These are phyloP conservation scores for Lucifuga dentata DNA, from an alignment of 2,113 vertebrate genomes.

Conservation along the genomic window DNA sequence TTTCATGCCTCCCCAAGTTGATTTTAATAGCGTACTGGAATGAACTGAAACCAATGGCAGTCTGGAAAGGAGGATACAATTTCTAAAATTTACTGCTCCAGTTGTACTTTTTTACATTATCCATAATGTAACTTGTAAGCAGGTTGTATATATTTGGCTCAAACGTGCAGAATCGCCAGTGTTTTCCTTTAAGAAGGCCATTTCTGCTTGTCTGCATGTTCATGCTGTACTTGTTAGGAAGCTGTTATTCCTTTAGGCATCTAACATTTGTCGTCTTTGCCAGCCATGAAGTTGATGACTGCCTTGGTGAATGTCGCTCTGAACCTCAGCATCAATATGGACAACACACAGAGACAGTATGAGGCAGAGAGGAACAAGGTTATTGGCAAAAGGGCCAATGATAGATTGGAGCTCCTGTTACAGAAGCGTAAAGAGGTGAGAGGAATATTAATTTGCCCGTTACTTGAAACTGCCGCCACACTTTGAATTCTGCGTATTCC, in stretches of 20 bases:
- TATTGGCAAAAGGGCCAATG: constrained; percentile 94
- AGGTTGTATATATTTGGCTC: background rate
- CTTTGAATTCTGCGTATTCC: background rate
- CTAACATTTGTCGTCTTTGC: constrained; percentile 8
- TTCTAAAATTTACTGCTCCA: no score
- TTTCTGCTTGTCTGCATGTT: background rate
- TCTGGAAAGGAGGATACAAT: no score
- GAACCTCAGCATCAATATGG: constrained; percentile 99
- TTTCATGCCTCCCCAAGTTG: no score
- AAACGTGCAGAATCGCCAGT: no score
- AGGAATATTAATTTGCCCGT: background rate
- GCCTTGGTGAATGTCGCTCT: constrained; percentile 90
- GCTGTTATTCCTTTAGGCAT: background rate
- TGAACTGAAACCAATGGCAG: no score
- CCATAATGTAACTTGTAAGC: no score
- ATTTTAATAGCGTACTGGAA: no score
- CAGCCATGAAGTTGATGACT: constrained; percentile 99
- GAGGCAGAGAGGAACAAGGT: constrained; percentile 97
- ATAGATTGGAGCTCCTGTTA: constrained; percentile 92
- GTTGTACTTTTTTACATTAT: no score
- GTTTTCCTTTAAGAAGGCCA: no score
- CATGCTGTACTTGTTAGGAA: background rate
- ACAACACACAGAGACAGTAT: constrained; percentile 97
- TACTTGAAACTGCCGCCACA: background rate
- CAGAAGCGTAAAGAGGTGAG: constrained; percentile 97